These are phyloP conservation scores for Leucophenga montana DNA, from an alignment of 2,888 invertebrate genomes.

Conservation along the genomic window DNA sequence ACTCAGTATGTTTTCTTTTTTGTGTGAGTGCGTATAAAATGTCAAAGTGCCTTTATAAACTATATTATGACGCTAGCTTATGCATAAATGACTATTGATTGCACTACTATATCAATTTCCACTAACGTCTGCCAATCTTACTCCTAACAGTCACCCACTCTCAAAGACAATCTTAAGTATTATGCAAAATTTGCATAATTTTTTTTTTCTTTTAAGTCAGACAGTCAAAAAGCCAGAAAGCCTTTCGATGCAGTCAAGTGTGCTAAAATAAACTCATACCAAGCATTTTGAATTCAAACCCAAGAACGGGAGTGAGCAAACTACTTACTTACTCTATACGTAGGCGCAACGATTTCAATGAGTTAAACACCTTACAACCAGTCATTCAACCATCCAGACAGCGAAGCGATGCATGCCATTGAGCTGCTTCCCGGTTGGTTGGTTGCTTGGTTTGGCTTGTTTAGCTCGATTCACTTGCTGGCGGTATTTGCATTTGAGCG, in stretches of 20 bases:
- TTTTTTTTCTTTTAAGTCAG: too few species aligned
- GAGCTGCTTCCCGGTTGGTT: conserved; percentile 2
- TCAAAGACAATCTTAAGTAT: not conserved
- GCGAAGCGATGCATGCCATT: too few species aligned
- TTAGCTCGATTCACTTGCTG: not conserved
- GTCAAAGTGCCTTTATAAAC: too few species aligned
- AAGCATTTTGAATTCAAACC: not conserved
- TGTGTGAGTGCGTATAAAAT: too few species aligned
- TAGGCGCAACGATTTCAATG: conserved; percentile 11
- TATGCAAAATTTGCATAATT: not conserved
- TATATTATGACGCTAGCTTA: too few species aligned
- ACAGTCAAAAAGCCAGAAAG: conserved; percentile 9
- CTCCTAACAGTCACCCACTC: too few species aligned
- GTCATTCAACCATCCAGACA: too few species aligned
- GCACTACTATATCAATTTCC: too few species aligned
- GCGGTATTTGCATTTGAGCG: conserved; percentile 27
- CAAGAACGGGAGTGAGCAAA: not conserved
- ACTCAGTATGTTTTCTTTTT: too few species aligned
- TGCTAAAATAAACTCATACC: not conserved
- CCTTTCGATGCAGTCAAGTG: conserved; percentile 17
- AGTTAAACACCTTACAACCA: not conserved
- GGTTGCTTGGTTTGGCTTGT: not conserved
- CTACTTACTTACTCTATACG: not conserved
- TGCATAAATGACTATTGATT: too few species aligned
- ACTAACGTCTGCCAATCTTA: too few species aligned